Evolutionary conservation across 2,888 invertebrate species (phyloP), one percentile per base, ranked within the genome.

Genomic region (Perithous albicinctus): DNA sequence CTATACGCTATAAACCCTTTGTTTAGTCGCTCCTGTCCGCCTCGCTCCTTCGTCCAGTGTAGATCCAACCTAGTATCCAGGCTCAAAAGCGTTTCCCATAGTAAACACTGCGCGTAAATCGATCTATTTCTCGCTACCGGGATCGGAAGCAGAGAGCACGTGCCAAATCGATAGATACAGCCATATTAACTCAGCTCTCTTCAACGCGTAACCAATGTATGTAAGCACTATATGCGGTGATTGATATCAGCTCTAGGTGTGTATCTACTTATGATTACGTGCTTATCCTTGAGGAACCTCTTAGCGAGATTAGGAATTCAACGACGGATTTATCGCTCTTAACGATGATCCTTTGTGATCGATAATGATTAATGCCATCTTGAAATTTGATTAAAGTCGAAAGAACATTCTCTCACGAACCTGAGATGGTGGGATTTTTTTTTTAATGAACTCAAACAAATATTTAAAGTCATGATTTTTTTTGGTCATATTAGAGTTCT

Each of bases 341-440:
- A 18, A 20, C 23, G 29, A 69, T 43, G 74, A 20, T 26, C 18
- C 61, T 56, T 32, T 23, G 29, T 74, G 63, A 75, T 75, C 63
- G 79, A 75, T 75, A 26, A 75, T 54, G 54, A 75, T 70, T 35
- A 63, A 80, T 75, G 46, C 12, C 43, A 56, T 26, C 7, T 8
- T 66, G 15, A 48, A 43, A 48, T 29, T 66, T 56, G 29, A 66
- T n/a, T n/a, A n/a, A n/a, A n/a, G n/a, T n/a, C n/a, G n/a, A n/a
- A n/a, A n/a, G n/a, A n/a, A n/a, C n/a, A n/a, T n/a, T n/a, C n/a
- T n/a, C n/a, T n/a, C n/a, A n/a, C n/a, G n/a, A n/a, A n/a, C n/a
- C n/a, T n/a, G n/a, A n/a, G n/a, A n/a, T n/a, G n/a, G n/a, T n/a
- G n/a, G n/a, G n/a, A n/a, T n/a, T n/a, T n/a, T n/a, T n/a, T n/a